These are phyloP conservation scores for Gadus chalcogrammus DNA, from an alignment of 2,113 vertebrate genomes.

Conservation along the genomic window DNA sequence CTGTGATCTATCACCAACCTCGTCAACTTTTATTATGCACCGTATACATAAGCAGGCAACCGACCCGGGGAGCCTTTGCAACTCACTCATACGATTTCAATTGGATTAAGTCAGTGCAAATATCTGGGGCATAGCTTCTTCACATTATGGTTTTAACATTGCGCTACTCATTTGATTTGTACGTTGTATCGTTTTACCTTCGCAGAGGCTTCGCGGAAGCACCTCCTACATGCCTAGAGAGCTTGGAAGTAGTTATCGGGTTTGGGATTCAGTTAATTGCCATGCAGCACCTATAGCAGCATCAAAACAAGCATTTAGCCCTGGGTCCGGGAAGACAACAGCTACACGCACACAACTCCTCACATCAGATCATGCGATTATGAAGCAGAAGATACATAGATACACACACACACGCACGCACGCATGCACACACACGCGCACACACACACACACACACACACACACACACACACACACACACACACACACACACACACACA, in stretches of 20 bases:
- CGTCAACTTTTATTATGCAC: slow-evolving; percentile 69
- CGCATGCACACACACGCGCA: no score
- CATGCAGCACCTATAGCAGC: slow-evolving; percentile 43
- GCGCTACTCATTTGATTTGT: slow-evolving; percentile 59
- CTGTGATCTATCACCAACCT: slow-evolving; percentile 75
- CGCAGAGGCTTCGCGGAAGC: slow-evolving; percentile 31
- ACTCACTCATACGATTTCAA: slow-evolving; percentile 66
- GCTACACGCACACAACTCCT: background rate
- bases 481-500: no score
- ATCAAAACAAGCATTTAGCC: slow-evolving; percentile 30
- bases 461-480: no score
- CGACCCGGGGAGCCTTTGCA: slow-evolving; percentile 58
- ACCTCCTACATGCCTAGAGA: slow-evolving; percentile 45
- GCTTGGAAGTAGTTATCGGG: slow-evolving; percentile 26
- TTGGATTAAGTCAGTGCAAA: slow-evolving; percentile 63
- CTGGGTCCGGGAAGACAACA: background rate
- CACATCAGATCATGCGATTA: background rate
- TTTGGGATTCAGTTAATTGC: slow-evolving; percentile 37
- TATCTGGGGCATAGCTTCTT: slow-evolving; percentile 55
- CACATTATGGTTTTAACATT: slow-evolving; percentile 58
- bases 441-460: no score
- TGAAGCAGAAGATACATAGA: no score
- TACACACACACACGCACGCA: no score
- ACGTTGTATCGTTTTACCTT: slow-evolving; percentile 58
- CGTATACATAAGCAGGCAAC: slow-evolving; percentile 65